Percentiles rank a stretch among this genome's conserved stretches.
These are phyloP conservation scores for Stenopsyche tienmushanensis DNA, from an alignment of 1,140 invertebrate species.

Conservation along the genomic window DNA sequence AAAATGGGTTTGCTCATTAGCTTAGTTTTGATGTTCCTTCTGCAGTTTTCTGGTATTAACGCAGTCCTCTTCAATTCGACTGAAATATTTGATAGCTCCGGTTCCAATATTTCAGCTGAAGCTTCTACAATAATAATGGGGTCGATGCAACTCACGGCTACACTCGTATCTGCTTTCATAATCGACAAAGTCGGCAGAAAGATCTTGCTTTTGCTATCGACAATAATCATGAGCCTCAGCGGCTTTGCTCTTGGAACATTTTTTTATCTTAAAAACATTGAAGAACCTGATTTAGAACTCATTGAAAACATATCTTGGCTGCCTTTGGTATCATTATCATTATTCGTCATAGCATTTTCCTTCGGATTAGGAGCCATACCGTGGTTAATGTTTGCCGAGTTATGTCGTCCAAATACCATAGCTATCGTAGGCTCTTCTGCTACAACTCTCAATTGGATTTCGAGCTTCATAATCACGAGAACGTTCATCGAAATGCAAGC, in stretches of 20 bases:
- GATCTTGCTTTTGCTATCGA: conserved; percentile 67
- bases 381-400: conserved; percentile 77
- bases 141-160: conserved; percentile 72
- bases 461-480: conserved; percentile 80
- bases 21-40: conserved; percentile 79
- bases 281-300: conserved; percentile 51
- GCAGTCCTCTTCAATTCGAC: conserved; percentile 80
- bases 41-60: conserved; percentile 84
- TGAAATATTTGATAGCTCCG: conserved; percentile 69
- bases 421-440: conserved; percentile 72
- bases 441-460: conserved; percentile 74
- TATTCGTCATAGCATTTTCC: conserved; percentile 78
- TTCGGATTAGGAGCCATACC: conserved; percentile 78
- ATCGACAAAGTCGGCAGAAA: conserved; percentile 76
- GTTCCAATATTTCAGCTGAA: conserved; percentile 57
- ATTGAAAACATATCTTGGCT: conserved; percentile 64
- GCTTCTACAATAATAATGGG: conserved; percentile 74
- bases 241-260: conserved; percentile 63
- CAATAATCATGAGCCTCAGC: conserved; percentile 62
- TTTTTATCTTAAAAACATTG: conserved; percentile 59
- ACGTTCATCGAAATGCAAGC: conserved; percentile 65
- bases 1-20: conserved; percentile 71
- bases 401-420: conserved; percentile 73
- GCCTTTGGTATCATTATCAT: conserved; percentile 68
- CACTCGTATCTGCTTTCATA: conserved; percentile 66